A percentile compares a stretch with the other conserved stretches of the same genome.
Evolutionary conservation across 2,797 vertebrate species (phyloP).

Genomic region (Meda fulgida): DNA sequence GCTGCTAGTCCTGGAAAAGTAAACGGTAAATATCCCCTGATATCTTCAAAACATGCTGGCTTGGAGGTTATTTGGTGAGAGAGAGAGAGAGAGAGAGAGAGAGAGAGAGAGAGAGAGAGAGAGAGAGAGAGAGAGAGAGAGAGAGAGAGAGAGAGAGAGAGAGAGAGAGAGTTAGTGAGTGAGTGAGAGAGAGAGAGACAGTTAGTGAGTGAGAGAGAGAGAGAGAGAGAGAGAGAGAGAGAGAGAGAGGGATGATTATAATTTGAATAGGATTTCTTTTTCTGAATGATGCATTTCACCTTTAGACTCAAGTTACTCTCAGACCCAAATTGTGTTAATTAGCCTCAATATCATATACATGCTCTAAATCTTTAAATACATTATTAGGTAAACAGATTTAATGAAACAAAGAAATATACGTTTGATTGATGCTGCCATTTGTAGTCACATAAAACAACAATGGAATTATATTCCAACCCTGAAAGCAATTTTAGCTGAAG

Average conservation of each 20-base stretch:
- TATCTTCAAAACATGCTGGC: not conserved
- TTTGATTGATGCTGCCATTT: not conserved
- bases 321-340: not conserved
- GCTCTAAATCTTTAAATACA: not conserved
- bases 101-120: no score
- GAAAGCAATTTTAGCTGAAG: not conserved
- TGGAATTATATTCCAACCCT: constrained; percentile 1
- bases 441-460: constrained; percentile 5
- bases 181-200: no score
- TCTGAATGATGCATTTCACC: constrained; percentile 13
- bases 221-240: no score
- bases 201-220: no score
- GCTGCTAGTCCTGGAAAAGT: not conserved
- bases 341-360: not conserved
- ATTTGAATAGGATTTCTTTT: not conserved
- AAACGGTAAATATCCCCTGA: not conserved
- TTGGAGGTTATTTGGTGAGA: not conserved
- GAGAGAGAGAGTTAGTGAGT: no score
- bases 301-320: constrained; percentile 5
- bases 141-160: no score
- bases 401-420: not conserved
- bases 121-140: no score
- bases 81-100: no score
- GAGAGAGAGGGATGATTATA: not conserved
- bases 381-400: constrained; percentile 7